phyloP scores from a whole-genome alignment of 2,797 vertebrate genomes.

The Xenops minutus region DNA sequence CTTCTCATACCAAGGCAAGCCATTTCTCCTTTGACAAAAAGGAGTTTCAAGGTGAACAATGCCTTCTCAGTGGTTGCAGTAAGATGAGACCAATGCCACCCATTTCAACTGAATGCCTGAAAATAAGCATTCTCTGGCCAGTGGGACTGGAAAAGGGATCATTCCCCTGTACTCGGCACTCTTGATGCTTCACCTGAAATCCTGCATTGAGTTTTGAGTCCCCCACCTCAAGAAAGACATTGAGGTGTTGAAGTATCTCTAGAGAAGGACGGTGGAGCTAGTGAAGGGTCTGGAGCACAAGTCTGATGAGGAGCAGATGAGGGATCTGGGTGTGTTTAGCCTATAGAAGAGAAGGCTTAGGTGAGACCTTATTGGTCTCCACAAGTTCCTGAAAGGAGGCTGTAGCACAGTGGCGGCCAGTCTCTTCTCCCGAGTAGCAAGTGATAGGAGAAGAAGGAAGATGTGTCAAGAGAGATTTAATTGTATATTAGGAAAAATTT shows the following conservation, averaged over 20 bases:
- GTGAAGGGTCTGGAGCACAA: background rate
- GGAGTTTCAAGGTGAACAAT: background rate
- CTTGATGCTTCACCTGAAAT: background rate
- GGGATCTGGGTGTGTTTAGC: background rate
- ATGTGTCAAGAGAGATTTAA: background rate
- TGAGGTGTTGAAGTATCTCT: background rate
- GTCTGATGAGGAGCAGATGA: background rate
- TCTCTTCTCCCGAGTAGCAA: background rate
- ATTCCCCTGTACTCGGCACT: background rate
- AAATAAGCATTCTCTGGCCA: background rate
- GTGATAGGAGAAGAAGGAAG: background rate
- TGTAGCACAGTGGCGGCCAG: background rate
- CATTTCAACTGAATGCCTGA: background rate
- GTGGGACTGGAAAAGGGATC: background rate
- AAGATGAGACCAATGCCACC: background rate
- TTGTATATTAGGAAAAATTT: background rate
- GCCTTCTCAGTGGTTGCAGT: background rate
- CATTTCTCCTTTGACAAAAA: background rate
- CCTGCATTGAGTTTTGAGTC: background rate
- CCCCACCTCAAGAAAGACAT: background rate
- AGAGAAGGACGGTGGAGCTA: background rate
- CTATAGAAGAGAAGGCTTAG: background rate
- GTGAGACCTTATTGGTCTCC: background rate
- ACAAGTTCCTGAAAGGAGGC: background rate
- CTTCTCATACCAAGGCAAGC: background rate